phyloP scores from a whole-genome alignment of 1,140 invertebrate genomes.

The Drosophila mayri region DNA sequence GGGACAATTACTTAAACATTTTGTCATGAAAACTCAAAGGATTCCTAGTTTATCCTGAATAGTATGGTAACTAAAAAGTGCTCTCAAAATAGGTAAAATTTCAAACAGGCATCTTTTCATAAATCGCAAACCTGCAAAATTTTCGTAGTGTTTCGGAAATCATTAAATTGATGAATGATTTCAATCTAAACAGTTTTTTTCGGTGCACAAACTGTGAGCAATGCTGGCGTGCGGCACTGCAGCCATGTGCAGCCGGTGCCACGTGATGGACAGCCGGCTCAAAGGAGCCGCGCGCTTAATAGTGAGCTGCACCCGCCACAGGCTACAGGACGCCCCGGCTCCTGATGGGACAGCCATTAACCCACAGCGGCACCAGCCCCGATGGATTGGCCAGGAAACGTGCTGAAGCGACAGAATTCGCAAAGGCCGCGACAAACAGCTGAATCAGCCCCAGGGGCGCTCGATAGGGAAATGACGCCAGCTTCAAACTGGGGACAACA shows the following conservation, averaged over 20 bases:
- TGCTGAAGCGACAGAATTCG: slow-evolving; percentile 88
- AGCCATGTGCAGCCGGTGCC: slow-evolving; percentile 87
- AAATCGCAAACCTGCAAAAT: no score
- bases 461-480: slow-evolving; percentile 90
- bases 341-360: slow-evolving; percentile 92
- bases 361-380: slow-evolving; percentile 86
- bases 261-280: slow-evolving; percentile 90
- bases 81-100: not conserved
- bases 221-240: slow-evolving; percentile 88
- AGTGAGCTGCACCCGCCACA: slow-evolving; percentile 90
- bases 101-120: no score
- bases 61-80: no score
- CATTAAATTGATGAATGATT: not conserved
- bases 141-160: not conserved
- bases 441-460: slow-evolving; percentile 87
- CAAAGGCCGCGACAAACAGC: slow-evolving; percentile 88
- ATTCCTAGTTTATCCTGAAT: not conserved
- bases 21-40: not conserved
- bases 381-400: slow-evolving; percentile 87
- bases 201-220: not conserved
- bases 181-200: not conserved
- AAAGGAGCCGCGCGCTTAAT: slow-evolving; percentile 91
- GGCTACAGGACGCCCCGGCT: slow-evolving; percentile 86
- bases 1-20: not conserved
- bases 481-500: slow-evolving; percentile 86